phyloP scores from a whole-genome alignment of 2,888 invertebrate species.

The Allophyes oxyacanthae region DNA sequence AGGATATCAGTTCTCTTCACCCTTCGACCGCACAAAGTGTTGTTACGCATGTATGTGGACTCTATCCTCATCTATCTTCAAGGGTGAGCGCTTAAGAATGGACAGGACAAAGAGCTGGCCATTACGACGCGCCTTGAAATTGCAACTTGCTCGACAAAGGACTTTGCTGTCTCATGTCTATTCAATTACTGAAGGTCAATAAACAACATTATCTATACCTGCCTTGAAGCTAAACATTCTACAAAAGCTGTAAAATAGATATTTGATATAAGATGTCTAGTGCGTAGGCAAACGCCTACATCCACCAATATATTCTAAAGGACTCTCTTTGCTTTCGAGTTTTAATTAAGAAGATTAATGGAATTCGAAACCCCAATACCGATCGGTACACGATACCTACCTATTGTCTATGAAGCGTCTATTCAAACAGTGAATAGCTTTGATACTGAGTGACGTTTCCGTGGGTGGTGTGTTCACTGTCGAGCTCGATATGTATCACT shows the following conservation, averaged over 20 bases:
- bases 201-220: slow-evolving; percentile 55
- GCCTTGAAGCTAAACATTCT: slow-evolving; percentile 6
- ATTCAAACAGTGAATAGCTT: slow-evolving; percentile 42
- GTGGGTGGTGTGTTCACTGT: slow-evolving; percentile 18
- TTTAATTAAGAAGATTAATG: slow-evolving; percentile 51
- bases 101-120: slow-evolving; percentile 67
- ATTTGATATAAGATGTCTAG: background rate
- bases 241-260: slow-evolving; percentile 1
- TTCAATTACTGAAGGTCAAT: slow-evolving; percentile 78
- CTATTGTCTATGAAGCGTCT: slow-evolving; percentile 38
- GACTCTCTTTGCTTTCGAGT: slow-evolving; percentile 17
- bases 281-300: background rate
- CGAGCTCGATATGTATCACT: slow-evolving; percentile 37
- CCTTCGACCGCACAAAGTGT: slow-evolving; percentile 40
- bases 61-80: slow-evolving; percentile 60
- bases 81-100: slow-evolving; percentile 62
- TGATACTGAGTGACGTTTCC: slow-evolving; percentile 52
- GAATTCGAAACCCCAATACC: slow-evolving; percentile 35
- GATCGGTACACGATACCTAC: slow-evolving; percentile 21
- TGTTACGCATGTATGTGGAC: slow-evolving; percentile 33
- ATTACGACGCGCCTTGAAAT: slow-evolving; percentile 73
- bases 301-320: slow-evolving; percentile 9
- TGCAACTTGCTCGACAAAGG: slow-evolving; percentile 73
- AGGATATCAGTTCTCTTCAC: slow-evolving; percentile 31
- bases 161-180: slow-evolving; percentile 77